These are phyloP conservation scores for Rallus limicola DNA, from an alignment of 2,113 vertebrate species.

Conservation along the genomic window DNA sequence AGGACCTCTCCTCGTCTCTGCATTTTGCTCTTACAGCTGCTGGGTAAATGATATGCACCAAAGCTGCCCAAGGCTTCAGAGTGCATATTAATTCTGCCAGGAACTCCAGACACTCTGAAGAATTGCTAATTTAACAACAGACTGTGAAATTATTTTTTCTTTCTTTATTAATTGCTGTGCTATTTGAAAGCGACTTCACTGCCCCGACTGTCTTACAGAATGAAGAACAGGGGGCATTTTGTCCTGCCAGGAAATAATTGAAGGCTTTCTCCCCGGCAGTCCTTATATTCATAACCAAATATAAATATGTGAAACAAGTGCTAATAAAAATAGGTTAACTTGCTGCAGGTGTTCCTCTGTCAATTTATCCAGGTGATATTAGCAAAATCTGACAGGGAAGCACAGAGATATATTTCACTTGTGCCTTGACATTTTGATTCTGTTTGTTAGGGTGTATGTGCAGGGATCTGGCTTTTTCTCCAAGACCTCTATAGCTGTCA, in stretches of 20 bases:
- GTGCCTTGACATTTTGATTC: slow-evolving; percentile 45
- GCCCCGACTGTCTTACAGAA: neutral
- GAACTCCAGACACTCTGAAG: slow-evolving; percentile 34
- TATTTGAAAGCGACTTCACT: slow-evolving; percentile 30
- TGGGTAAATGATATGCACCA: neutral
- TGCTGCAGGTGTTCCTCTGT: slow-evolving; percentile 4
- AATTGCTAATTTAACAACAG: slow-evolving; percentile 61
- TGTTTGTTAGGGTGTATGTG: slow-evolving; percentile 29
- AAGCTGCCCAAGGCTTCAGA: slow-evolving; percentile 27
- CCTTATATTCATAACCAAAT: neutral
- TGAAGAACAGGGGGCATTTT: neutral
- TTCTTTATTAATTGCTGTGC: slow-evolving; percentile 50
- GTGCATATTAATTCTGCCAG: slow-evolving; percentile 46
- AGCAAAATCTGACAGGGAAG: slow-evolving; percentile 30
- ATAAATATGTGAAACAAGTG: slow-evolving; percentile 42
- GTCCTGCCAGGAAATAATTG: neutral
- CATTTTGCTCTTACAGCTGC: slow-evolving; percentile 31
- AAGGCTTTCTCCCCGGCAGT: slow-evolving; percentile 21
- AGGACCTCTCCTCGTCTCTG: neutral
- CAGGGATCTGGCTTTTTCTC: slow-evolving; percentile 31
- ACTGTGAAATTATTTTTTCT: slow-evolving; percentile 61
- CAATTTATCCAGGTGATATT: slow-evolving; percentile 32
- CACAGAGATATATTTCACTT: neutral
- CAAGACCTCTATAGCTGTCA: slow-evolving; percentile 15
- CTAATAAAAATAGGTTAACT: slow-evolving; percentile 35